phyloP scores from a whole-genome alignment of 2,113 vertebrate genomes.

The Crocuta crocuta region DNA sequence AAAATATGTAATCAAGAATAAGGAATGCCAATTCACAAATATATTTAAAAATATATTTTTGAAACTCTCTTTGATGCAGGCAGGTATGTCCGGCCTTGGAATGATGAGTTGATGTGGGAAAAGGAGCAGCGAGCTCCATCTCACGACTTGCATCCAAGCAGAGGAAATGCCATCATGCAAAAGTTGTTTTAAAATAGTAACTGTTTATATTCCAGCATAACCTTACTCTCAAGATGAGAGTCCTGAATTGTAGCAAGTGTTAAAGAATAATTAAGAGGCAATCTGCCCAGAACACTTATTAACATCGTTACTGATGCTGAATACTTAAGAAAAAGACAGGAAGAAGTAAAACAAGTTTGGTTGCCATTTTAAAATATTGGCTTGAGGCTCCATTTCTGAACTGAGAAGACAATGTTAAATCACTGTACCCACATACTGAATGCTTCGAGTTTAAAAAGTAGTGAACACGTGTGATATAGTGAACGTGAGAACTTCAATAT shows the following conservation, averaged over 20 bases:
- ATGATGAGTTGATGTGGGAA: not conserved
- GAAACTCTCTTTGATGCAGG: not conserved
- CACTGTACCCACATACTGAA: not conserved
- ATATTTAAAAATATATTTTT: not conserved
- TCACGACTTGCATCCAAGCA: no score
- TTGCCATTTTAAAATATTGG: not conserved
- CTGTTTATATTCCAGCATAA: not conserved
- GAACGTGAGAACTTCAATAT: not conserved
- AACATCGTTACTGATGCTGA: not conserved
- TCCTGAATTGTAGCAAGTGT: not conserved
- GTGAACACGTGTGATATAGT: not conserved
- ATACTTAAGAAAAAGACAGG: not conserved
- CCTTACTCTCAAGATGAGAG: not conserved
- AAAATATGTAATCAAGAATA: not conserved
- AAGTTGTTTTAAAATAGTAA: not conserved
- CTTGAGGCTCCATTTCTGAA: not conserved
- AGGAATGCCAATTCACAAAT: not conserved
- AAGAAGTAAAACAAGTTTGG: not conserved
- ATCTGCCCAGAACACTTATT: not conserved
- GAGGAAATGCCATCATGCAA: not conserved
- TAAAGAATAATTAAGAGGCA: not conserved
- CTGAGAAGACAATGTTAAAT: not conserved
- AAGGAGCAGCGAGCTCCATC: not conserved
- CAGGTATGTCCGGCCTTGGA: not conserved
- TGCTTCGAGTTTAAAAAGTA: not conserved